Conservation (phyloP, 2,888 invertebrate genomes). For the Heliconius charithonia region DNA sequence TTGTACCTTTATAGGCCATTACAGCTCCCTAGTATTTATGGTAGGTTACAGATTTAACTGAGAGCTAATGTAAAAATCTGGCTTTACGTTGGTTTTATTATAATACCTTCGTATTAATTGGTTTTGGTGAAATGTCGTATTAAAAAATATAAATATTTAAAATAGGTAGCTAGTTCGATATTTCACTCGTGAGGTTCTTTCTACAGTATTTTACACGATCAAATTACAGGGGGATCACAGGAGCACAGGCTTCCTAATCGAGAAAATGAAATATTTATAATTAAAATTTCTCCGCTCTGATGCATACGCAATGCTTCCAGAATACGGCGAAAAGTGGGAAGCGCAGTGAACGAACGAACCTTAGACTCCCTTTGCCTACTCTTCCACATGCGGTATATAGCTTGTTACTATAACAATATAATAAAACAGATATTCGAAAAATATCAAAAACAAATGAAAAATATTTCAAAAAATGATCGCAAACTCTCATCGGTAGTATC, state of each 20-base stretch:
- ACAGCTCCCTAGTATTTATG: slow-evolving; percentile 29
- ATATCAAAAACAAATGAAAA: neutral
- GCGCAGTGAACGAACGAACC: no score
- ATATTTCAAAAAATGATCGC: neutral
- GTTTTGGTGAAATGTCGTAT: neutral
- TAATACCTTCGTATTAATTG: neutral
- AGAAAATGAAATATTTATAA: no score
- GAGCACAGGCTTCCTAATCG: no score
- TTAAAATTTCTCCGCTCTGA: no score
- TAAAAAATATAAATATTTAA: neutral
- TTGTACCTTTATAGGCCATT: slow-evolving; percentile 30
- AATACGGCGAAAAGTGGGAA: no score
- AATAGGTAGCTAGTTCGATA: neutral
- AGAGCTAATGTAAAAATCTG: slow-evolving; percentile 20
- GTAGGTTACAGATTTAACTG: slow-evolving; percentile 27
- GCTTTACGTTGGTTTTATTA: slow-evolving; percentile 30
- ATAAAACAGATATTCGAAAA: no score
- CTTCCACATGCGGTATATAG: no score
- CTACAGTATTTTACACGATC: neutral
- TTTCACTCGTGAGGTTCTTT: neutral
- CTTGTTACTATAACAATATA: no score
- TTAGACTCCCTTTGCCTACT: no score
- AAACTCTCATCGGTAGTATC: slow-evolving; percentile 11
- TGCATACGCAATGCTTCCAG: no score
- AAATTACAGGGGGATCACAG: no score